These are phyloP conservation scores for Pachycephala philippinensis DNA, from an alignment of 2,113 vertebrate species.

Conservation along the genomic window DNA sequence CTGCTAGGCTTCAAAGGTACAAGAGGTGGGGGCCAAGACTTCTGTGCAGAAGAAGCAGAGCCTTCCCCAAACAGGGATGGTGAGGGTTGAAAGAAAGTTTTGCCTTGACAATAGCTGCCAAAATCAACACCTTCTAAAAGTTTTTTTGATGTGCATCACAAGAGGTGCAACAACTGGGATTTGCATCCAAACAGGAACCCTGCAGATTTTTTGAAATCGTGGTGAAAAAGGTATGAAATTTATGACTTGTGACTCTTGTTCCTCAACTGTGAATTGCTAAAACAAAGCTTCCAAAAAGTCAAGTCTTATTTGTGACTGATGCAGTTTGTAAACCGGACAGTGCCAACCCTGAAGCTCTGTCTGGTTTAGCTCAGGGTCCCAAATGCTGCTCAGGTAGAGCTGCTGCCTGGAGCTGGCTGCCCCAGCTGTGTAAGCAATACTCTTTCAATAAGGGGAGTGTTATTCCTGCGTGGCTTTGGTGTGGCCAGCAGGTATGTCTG, in stretches of 20 bases:
- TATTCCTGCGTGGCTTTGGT: background rate
- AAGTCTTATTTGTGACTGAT: slow-evolving; percentile 7
- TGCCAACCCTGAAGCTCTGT: background rate
- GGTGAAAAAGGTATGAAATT: slow-evolving; percentile 25
- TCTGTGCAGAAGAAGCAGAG: background rate
- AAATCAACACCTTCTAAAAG: slow-evolving; percentile 9
- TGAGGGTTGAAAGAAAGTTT: slow-evolving; percentile 8
- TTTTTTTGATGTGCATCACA: slow-evolving; percentile 31
- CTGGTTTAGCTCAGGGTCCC: background rate
- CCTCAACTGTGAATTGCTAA: background rate
- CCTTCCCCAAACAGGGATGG: background rate
- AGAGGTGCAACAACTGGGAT: background rate
- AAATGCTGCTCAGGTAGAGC: background rate
- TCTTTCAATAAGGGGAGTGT: background rate
- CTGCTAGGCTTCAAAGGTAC: background rate
- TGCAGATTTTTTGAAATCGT: slow-evolving; percentile 43
- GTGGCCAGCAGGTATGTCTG: background rate
- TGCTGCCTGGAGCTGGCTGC: background rate
- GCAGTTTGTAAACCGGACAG: background rate
- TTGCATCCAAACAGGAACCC: slow-evolving; percentile 43
- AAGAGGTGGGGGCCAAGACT: background rate
- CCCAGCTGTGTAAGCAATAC: background rate
- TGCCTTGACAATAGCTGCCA: slow-evolving; percentile 14
- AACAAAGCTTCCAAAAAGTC: background rate
- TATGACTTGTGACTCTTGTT: slow-evolving; percentile 14